Base-by-base conservation (phyloP, 1,140 invertebrate species). In the Danaus plexippus region DNA sequence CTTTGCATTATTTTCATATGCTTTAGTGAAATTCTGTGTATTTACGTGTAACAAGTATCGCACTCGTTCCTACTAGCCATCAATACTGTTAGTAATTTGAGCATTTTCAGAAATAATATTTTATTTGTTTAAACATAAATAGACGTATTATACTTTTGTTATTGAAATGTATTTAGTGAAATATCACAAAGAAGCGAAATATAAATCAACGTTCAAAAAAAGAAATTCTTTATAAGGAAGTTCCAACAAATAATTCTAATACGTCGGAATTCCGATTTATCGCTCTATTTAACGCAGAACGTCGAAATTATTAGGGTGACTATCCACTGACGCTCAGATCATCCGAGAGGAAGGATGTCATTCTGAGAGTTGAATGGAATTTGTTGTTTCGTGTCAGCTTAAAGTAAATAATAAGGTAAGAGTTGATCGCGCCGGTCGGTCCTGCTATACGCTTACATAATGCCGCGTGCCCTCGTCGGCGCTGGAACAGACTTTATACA, bases 41-140 rank as follows among this genome's bases (percentile, higher is more conserved):
- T 42, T 41, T 51, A 42, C 11, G 32, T 12, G 40, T 13, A 47
- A 47, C 47, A 48, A 48, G 12, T 18, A 22, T 48, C 5, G n/a
- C 22, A 48, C 13, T 18, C 32, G 47, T n/a, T 49, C n/a, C 32
- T 41, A n/a, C 9, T 12, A 40, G 42, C 42, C 1, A 1, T 41
- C 9, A 12, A 11, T 50, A 40, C 11, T 41, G 32, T 40, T 42
- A 41, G 11, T 50, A 41, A 50, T 50, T 41, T 50, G 7, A 22
- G 22, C 11, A 32, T 50, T 50, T 11, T 50, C 41, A 8, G n/a
- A 50, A 50, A 50, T 12, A n/a, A 49, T 32, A 49, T 49, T 49
- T 49, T 49, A 11, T 22, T 22, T 22, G 9, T 32, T 22, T 48
- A 48, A 15, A 32, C 47, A 48, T 22, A 11, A 22, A 18, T 48